phyloP scores from a whole-genome alignment of 23 tunicate species.

The Pegea sp. region DNA sequence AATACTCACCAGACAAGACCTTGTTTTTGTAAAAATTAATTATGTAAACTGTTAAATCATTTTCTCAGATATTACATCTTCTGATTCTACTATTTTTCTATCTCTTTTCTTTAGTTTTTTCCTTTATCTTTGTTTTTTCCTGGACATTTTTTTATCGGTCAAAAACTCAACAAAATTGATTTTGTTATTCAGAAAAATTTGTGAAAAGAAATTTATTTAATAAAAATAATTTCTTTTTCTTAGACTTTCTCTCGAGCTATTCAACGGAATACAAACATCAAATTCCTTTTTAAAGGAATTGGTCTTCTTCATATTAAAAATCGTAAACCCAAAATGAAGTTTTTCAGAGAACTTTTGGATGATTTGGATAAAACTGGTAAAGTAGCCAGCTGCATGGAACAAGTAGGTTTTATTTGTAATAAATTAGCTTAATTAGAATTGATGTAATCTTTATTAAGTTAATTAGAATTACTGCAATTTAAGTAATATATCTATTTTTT shows the following conservation, averaged over 20 bases:
- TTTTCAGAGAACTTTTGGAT: slow-evolving; percentile 74
- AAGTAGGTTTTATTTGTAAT: slow-evolving; percentile 20
- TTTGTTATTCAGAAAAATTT: background rate
- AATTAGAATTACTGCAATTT: background rate
- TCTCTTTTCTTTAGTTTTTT: too few relatives aligned
- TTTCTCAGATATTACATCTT: too few relatives aligned
- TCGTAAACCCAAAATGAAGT: slow-evolving; percentile 64
- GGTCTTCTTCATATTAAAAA: slow-evolving; percentile 69
- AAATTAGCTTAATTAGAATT: background rate
- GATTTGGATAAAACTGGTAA: slow-evolving; percentile 75
- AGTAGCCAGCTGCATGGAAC: slow-evolving; percentile 34
- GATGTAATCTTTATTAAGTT: too few relatives aligned
- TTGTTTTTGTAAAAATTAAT: too few relatives aligned
- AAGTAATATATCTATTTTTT: background rate
- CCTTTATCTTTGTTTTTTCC: background rate
- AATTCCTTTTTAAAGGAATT: slow-evolving; percentile 67
- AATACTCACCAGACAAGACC: background rate
- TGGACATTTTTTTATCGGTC: background rate
- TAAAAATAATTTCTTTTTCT: background rate
- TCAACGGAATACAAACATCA: slow-evolving; percentile 36
- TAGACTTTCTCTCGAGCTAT: slow-evolving; percentile 65
- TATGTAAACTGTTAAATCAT: too few relatives aligned
- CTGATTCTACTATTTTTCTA: too few relatives aligned
- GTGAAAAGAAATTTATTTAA: background rate
- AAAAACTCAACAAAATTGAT: background rate